Percentiles rank a stretch among this genome's conserved stretches.
These are phyloP conservation scores for Microcaecilia unicolor DNA, from an alignment of 2,797 vertebrate genomes.

Conservation along the genomic window DNA sequence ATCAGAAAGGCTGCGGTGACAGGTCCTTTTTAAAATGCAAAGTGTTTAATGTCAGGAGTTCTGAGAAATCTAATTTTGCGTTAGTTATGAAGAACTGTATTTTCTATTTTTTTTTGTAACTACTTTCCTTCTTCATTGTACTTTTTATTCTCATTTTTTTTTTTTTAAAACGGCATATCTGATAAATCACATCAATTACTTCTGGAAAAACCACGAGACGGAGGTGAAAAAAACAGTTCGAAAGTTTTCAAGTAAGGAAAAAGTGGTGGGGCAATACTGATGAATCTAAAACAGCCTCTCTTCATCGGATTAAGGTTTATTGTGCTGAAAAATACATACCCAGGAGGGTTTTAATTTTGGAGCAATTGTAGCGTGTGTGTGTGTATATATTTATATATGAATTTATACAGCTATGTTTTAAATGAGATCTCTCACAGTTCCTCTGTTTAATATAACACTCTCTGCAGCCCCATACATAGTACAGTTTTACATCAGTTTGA, in stretches of 20 bases:
- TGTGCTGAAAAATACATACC: conserved; percentile 70
- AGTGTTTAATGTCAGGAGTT: conserved; percentile 34
- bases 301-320: conserved; percentile 73
- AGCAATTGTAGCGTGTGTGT: conserved; percentile 66
- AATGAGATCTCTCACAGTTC: conserved; percentile 58
- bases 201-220: conserved; percentile 38
- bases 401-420: conserved; percentile 66
- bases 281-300: conserved; percentile 56
- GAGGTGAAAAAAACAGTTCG: conserved; percentile 30
- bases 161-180: conserved; percentile 19
- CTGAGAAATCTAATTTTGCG: conserved; percentile 28
- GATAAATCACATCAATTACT: conserved; percentile 27
- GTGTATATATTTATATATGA: conserved; percentile 63
- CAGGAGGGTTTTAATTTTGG: conserved; percentile 73
- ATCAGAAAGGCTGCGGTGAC: conserved; percentile 39
- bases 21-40: conserved; percentile 43
- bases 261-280: conserved; percentile 38
- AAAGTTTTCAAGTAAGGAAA: conserved; percentile 42
- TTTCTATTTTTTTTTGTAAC: conserved; percentile 12
- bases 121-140: conserved; percentile 11
- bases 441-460: conserved; percentile 52
- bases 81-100: conserved; percentile 22
- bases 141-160: conserved; percentile 9
- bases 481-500: conserved; percentile 51
- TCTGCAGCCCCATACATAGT: conserved; percentile 44